phyloP scores from a whole-genome alignment of 2,113 vertebrate species.

The Progne subis region DNA sequence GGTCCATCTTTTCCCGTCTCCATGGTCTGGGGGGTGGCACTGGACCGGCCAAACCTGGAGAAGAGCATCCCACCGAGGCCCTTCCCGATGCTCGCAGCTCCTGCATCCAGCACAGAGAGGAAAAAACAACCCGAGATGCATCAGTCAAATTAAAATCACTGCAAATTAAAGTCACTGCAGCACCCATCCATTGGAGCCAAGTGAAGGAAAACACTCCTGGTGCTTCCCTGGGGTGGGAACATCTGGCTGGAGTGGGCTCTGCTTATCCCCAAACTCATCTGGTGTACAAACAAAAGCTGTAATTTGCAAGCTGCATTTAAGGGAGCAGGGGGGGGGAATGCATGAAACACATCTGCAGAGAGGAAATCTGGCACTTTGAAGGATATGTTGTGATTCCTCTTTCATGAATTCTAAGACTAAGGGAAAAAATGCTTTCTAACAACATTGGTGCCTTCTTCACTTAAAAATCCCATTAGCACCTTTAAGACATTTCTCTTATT shows the following conservation, averaged over 20 bases:
- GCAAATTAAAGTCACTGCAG: not conserved
- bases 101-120: slow-evolving; percentile 61
- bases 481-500: not conserved
- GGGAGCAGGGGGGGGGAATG: fast-evolving
- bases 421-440: not conserved
- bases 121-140: not conserved
- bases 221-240: slow-evolving; percentile 40
- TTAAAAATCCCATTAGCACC: not conserved
- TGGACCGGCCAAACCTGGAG: slow-evolving; percentile 91
- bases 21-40: slow-evolving; percentile 73
- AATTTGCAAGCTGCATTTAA: not conserved
- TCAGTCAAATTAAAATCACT: not conserved
- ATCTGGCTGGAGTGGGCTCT: not conserved
- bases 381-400: not conserved
- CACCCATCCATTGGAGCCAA: not conserved
- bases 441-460: not conserved
- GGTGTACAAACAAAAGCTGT: not conserved
- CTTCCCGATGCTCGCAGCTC: slow-evolving; percentile 95
- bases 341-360: not conserved
- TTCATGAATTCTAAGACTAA: not conserved
- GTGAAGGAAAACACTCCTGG: not conserved
- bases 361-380: not conserved
- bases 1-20: slow-evolving; percentile 79
- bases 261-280: not conserved
- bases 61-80: slow-evolving; percentile 96